Percentiles rank a stretch among this genome's conserved stretches.
phyloP scores from a whole-genome alignment of 2,888 invertebrate species.

The Zeuzera pyrina region DNA sequence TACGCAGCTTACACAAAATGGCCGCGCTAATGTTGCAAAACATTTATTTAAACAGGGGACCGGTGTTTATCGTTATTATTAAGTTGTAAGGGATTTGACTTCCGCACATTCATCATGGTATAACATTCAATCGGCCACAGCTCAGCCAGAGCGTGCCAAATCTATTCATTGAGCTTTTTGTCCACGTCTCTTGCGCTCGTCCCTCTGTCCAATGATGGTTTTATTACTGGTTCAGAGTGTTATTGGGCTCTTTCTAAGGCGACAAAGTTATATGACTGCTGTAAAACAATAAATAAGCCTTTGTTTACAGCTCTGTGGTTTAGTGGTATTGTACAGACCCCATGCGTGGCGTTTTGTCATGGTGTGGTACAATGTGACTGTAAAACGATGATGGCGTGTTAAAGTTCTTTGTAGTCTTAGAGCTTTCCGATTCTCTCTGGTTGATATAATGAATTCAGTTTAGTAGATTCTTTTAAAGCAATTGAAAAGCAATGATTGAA shows the following conservation, averaged over 20 bases:
- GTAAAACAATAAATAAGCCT: conserved; percentile 67
- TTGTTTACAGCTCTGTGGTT: conserved; percentile 58
- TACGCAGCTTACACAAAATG: conserved; percentile 53
- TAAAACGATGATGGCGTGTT: conserved; percentile 49
- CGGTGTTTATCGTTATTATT: conserved; percentile 64
- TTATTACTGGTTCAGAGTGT: conserved; percentile 59
- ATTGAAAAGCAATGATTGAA: conserved; percentile 18
- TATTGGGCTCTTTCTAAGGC: conserved; percentile 45
- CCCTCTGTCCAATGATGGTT: conserved; percentile 57
- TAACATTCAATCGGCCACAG: conserved; percentile 29
- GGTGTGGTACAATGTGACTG: conserved; percentile 27
- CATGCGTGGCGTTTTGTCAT: conserved; percentile 46
- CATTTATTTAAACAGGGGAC: conserved; percentile 57
- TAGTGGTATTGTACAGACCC: conserved; percentile 41
- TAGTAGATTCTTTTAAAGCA: conserved; percentile 37
- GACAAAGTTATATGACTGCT: conserved; percentile 57
- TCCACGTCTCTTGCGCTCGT: conserved; percentile 8
- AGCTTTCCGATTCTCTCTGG: conserved; percentile 23
- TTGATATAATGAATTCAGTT: conserved; percentile 27
- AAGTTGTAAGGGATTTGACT: conserved; percentile 54
- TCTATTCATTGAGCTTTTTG: conserved; percentile 31
- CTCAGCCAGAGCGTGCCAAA: conserved; percentile 46
- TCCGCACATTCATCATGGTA: conserved; percentile 57
- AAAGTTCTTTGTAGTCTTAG: conserved; percentile 11
- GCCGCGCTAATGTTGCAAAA: conserved; percentile 59